Conservation (phyloP, 2,888 invertebrate genomes). For the Anoplius nigerrimus region DNA sequence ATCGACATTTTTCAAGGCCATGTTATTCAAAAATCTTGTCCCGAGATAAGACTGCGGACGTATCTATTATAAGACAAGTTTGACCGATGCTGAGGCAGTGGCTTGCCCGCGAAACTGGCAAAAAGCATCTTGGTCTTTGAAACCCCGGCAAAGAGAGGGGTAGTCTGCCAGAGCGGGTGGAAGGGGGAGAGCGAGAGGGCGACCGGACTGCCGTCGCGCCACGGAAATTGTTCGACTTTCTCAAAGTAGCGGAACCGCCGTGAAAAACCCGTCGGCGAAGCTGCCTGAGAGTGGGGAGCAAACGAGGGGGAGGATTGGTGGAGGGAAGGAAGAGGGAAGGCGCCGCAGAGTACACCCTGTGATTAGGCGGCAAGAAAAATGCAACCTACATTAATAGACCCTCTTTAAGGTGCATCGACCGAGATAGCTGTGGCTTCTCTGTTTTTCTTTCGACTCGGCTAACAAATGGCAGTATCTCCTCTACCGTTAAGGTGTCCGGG, state of each 20-base stretch:
- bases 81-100: not conserved
- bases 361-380: slow-evolving; percentile 63
- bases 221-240: slow-evolving; percentile 62
- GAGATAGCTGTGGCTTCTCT: slow-evolving; percentile 45
- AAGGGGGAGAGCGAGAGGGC: slow-evolving; percentile 25
- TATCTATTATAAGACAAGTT: not conserved
- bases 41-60: not conserved
- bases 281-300: not conserved
- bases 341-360: slow-evolving; percentile 40
- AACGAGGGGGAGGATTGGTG: slow-evolving; percentile 8
- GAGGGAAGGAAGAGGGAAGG: slow-evolving; percentile 22
- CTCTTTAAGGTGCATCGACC: slow-evolving; percentile 49
- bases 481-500: slow-evolving; percentile 45
- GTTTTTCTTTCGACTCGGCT: slow-evolving; percentile 45
- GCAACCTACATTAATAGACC: slow-evolving; percentile 64
- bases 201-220: slow-evolving; percentile 43
- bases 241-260: slow-evolving; percentile 57
- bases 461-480: slow-evolving; percentile 47
- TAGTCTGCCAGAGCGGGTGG: not conserved
- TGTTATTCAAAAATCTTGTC: too few species aligned
- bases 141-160: not conserved
- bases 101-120: slow-evolving; percentile 29
- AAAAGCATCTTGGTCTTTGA: slow-evolving; percentile 35
- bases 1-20: too few species aligned
- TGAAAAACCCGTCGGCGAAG: slow-evolving; percentile 50